These are phyloP conservation scores for Serranus cabrilla DNA, from an alignment of 2,797 vertebrate genomes.

Conservation along the genomic window DNA sequence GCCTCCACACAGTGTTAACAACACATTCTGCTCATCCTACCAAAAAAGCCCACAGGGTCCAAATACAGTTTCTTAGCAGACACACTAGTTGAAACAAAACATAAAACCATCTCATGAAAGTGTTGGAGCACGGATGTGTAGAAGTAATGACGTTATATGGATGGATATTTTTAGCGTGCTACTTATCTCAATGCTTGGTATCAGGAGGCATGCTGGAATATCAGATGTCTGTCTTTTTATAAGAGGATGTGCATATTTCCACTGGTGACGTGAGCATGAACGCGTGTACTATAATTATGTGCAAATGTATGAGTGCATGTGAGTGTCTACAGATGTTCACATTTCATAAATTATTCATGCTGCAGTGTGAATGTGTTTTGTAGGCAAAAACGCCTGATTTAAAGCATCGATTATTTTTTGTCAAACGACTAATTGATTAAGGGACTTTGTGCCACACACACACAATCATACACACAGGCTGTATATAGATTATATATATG, in stretches of 20 bases:
- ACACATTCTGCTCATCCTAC: slow-evolving; percentile 69
- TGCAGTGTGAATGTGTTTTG: slow-evolving; percentile 26
- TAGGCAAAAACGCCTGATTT: background rate
- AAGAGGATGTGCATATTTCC: slow-evolving; percentile 4
- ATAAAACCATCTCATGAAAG: slow-evolving; percentile 8
- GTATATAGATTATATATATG: slow-evolving; percentile 31
- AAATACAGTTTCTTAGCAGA: slow-evolving; percentile 49
- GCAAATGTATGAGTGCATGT: slow-evolving; percentile 17
- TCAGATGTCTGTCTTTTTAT: background rate
- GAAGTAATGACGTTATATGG: slow-evolving; percentile 1
- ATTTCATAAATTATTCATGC: slow-evolving; percentile 50
- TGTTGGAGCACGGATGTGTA: background rate
- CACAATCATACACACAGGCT: background rate
- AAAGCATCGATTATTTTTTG: background rate
- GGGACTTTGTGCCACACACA: background rate
- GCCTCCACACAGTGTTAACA: slow-evolving; percentile 70
- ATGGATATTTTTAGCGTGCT: slow-evolving; percentile 12
- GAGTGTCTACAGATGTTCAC: slow-evolving; percentile 30
- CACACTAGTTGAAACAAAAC: slow-evolving; percentile 20
- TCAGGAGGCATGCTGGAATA: slow-evolving; percentile 6
- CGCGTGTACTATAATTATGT: slow-evolving; percentile 18
- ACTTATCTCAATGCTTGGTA: background rate
- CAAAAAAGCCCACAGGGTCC: slow-evolving; percentile 54
- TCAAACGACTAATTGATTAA: background rate
- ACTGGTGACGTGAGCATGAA: slow-evolving; percentile 6